Percentiles rank a stretch among this genome's conserved stretches.
Conservation (phyloP, 2,888 invertebrate species). For the Hylaea fasciaria region DNA sequence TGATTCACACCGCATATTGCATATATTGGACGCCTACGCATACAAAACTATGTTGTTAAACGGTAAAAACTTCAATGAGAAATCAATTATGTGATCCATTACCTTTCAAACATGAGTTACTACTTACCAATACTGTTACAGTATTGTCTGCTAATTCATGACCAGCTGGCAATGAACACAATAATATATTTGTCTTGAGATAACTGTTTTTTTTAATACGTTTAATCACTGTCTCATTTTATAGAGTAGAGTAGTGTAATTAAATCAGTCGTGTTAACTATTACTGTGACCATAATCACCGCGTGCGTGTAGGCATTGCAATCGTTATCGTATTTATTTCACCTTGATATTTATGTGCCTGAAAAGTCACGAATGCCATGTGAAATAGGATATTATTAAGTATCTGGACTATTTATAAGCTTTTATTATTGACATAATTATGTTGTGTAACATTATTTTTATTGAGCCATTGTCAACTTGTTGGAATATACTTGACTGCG, state of each 20-base stretch:
- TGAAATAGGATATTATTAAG: too few relatives aligned
- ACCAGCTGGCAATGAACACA: conserved; percentile 8
- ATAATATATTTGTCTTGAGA: conserved; percentile 9
- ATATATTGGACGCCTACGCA: conserved; percentile 54
- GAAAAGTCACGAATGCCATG: too few relatives aligned
- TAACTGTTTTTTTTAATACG: conserved; percentile 14
- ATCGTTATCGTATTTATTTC: too few relatives aligned
- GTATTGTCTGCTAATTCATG: conserved; percentile 27
- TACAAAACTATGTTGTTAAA: conserved; percentile 64
- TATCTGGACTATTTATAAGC: too few relatives aligned
- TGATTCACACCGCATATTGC: conserved; percentile 40
- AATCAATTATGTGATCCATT: conserved; percentile 56
- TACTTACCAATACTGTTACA: conserved; percentile 49
- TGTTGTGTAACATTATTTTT: too few relatives aligned
- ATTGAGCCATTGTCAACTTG: too few relatives aligned
- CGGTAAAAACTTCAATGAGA: conserved; percentile 65
- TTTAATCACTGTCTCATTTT: conserved; percentile 1
- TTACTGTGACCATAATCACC: too few relatives aligned
- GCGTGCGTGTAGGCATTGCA: too few relatives aligned
- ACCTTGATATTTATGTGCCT: too few relatives aligned
- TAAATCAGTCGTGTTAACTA: too few relatives aligned
- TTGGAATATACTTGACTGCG: too few relatives aligned
- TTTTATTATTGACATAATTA: too few relatives aligned
- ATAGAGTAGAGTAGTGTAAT: neutral
- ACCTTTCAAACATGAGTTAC: conserved; percentile 44